Base-by-base conservation (phyloP, 2,888 invertebrate genomes). In the Salticus scenicus region DNA sequence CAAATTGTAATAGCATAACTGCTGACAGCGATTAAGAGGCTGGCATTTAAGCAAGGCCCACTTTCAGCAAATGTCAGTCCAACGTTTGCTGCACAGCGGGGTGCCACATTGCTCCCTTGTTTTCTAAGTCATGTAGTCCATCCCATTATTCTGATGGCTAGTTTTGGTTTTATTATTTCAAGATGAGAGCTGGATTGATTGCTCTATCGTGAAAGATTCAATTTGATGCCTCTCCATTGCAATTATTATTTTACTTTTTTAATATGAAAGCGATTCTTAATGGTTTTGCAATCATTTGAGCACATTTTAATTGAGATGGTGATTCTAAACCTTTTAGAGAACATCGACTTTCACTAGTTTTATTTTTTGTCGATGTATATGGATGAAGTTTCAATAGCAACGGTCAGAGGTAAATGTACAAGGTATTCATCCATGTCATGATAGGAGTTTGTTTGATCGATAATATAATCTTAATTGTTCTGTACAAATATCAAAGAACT, bases 21-120 rank as follows among this genome's bases (percentile, higher is more conserved):
- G 37, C 42, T 76, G 76, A 71, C 76, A 76, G 73, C 69, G 83
- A 84, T 84, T 84, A 84, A 77, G 70, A 57, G 69, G 64, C 82
- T 72, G 82, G 71, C 76, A 30, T 51, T 64, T 72, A 76, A 64
- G 70, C 76, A 71, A 66, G 66, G 76, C 83, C 67, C 67, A 78
- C 83, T 33, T 69, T 84, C 83, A 84, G 73, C 83, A 67, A 67
- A 69, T 84, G 83, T 84, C 83, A 84, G 77, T 20, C 31, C 20
- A 47, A 64, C 70, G 76, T 83, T 83, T 63, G 64, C 66, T 42
- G 72, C 83, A 1, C 83, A 57, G 77, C 73, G 42, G 83, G 83
- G 83, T 64, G 76, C 80, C 47, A 33, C 33, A 17, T 14, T 57
- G 73, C 28, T 64, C 37, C 4, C 24, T 24, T 20, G 2, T 57